A percentile compares a stretch with the other conserved stretches of the same genome.
phyloP scores from a whole-genome alignment of 2,113 vertebrate species.

The Pelusios castaneus region DNA sequence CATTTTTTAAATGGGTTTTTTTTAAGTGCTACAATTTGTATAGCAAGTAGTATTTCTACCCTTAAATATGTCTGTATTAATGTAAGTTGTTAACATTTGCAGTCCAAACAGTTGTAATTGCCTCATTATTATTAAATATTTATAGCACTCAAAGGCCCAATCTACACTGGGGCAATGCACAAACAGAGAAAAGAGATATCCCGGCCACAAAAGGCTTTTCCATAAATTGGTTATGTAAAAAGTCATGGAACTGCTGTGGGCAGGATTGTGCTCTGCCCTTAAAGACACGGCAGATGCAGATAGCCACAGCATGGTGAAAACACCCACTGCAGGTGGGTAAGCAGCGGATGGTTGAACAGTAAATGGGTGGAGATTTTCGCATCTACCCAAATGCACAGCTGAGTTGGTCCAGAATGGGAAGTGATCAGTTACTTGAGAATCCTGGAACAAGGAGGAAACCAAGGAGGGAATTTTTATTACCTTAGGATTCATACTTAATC shows the following conservation, averaged over 20 bases:
- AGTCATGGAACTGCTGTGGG: background rate
- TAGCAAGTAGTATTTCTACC: background rate
- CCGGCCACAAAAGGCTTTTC: background rate
- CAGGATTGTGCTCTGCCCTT: background rate
- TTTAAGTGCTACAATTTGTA: background rate
- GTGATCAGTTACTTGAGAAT: background rate
- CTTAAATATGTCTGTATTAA: background rate
- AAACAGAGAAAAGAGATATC: background rate
- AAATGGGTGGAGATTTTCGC: background rate
- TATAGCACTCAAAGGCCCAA: background rate
- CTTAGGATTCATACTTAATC: background rate
- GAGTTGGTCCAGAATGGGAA: background rate
- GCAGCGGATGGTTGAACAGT: background rate
- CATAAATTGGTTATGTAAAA: background rate
- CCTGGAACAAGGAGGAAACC: background rate
- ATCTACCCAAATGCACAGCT: background rate
- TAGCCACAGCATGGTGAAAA: too few relatives aligned
- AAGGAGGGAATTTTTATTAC: background rate
- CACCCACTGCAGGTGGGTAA: background rate
- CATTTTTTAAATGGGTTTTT: background rate
- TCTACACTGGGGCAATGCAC: background rate
- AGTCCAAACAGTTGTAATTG: background rate
- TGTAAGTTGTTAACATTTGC: background rate
- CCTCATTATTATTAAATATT: background rate
- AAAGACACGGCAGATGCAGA: background rate